Evolutionary conservation across 2,797 vertebrate genomes (phyloP).

Genomic region (Halcyon smyrnensis): DNA sequence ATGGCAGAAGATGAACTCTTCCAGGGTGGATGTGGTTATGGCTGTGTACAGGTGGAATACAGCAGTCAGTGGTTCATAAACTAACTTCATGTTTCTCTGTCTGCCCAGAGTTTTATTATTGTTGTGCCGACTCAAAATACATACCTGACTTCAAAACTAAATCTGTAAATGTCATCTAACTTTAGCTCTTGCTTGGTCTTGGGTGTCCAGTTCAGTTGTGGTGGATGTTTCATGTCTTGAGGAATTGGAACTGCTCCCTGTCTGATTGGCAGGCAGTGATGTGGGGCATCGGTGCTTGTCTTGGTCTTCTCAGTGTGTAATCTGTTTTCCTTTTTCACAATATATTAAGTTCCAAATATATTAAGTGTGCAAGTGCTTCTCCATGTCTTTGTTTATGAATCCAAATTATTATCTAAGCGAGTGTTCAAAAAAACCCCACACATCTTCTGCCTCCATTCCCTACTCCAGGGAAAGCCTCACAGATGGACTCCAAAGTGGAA

Average conservation of each 20-base stretch:
- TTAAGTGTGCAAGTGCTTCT: background rate
- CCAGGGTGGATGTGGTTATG: background rate
- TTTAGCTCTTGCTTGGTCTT: background rate
- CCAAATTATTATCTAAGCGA: background rate
- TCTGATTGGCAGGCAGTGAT: background rate
- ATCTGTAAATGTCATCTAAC: background rate
- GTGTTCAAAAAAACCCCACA: background rate
- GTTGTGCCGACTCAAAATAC: background rate
- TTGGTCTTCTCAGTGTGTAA: background rate
- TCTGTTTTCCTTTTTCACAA: background rate
- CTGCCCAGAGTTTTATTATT: background rate
- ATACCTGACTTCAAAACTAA: background rate
- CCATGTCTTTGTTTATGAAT: background rate
- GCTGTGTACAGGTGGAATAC: background rate
- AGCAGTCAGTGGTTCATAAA: background rate
- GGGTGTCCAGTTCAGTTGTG: background rate
- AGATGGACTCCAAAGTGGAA: background rate
- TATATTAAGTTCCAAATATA: background rate
- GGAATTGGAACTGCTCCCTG: background rate
- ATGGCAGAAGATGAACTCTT: background rate
- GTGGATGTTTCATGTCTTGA: background rate
- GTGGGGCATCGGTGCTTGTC: background rate
- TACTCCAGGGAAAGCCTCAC: background rate
- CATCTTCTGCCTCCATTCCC: background rate
- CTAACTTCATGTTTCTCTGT: background rate